Conservation (phyloP, 2,797 vertebrate species). For the Limosa lapponica region DNA sequence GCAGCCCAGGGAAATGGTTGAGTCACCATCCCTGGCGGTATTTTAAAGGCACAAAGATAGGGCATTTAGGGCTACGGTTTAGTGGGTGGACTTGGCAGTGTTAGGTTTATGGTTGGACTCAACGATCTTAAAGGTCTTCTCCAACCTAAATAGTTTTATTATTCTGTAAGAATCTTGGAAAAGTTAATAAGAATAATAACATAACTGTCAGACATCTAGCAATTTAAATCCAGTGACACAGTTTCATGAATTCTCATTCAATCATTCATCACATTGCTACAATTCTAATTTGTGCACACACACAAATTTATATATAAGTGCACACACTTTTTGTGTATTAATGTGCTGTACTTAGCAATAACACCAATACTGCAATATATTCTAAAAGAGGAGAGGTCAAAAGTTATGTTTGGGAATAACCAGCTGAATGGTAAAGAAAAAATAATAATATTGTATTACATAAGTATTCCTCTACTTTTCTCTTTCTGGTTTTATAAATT, state of each 20-base stretch:
- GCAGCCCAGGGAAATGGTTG: background rate
- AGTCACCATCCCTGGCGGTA: background rate
- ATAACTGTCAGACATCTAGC: background rate
- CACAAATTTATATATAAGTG: fast-evolving
- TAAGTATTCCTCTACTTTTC: background rate
- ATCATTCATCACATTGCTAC: background rate
- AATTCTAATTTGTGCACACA: background rate
- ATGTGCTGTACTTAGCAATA: background rate
- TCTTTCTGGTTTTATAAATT: background rate
- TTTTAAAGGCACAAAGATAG: background rate
- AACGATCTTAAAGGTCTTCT: background rate
- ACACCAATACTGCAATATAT: background rate
- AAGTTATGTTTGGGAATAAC: background rate
- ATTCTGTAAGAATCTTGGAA: background rate
- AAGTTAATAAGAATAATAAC: background rate
- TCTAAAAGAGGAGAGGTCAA: background rate
- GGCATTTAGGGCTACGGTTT: background rate
- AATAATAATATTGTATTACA: background rate
- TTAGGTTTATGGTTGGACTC: background rate
- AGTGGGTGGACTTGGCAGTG: background rate
- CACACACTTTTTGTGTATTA: background rate
- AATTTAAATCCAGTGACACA: background rate
- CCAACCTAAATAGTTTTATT: background rate
- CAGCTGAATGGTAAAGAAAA: background rate
- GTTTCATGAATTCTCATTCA: background rate